phyloP scores from a whole-genome alignment of 2,113 vertebrate genomes.

The Notiomystis cincta region DNA sequence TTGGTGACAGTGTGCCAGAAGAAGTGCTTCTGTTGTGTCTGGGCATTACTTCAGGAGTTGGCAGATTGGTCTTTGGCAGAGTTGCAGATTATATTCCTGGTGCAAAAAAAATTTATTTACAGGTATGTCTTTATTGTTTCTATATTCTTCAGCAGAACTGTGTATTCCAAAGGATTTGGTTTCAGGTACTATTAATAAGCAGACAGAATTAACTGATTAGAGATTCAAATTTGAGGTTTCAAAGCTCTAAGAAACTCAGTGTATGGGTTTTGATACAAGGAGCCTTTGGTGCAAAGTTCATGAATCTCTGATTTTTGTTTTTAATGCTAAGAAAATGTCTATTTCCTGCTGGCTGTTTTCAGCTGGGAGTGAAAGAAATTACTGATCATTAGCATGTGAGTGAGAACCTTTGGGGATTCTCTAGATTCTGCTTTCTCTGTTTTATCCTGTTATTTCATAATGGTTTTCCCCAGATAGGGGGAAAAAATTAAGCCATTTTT shows the following conservation, averaged over 20 bases:
- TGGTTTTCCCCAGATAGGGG: background rate
- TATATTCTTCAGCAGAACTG: background rate
- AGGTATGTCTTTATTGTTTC: conserved; percentile 73
- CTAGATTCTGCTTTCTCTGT: background rate
- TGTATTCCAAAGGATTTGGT: background rate
- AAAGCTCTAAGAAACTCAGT: background rate
- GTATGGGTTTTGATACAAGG: background rate
- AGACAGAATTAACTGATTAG: background rate
- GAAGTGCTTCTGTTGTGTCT: conserved; percentile 90
- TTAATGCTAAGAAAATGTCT: background rate
- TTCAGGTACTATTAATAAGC: background rate
- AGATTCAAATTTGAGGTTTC: background rate
- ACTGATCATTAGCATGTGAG: background rate
- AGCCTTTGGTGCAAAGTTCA: background rate
- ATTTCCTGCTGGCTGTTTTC: background rate
- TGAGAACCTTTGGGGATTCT: background rate
- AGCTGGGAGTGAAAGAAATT: background rate
- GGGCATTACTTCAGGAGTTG: conserved; percentile 88
- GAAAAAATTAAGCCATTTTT: background rate
- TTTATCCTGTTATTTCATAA: background rate
- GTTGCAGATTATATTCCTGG: conserved; percentile 89
- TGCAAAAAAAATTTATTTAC: conserved; percentile 91
- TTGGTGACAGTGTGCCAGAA: conserved; percentile 73
- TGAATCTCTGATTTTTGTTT: background rate
- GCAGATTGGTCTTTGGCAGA: conserved; percentile 88